Evolutionary conservation across 2,888 invertebrate genomes (phyloP).

Genomic region (Tetragnatha montana): DNA sequence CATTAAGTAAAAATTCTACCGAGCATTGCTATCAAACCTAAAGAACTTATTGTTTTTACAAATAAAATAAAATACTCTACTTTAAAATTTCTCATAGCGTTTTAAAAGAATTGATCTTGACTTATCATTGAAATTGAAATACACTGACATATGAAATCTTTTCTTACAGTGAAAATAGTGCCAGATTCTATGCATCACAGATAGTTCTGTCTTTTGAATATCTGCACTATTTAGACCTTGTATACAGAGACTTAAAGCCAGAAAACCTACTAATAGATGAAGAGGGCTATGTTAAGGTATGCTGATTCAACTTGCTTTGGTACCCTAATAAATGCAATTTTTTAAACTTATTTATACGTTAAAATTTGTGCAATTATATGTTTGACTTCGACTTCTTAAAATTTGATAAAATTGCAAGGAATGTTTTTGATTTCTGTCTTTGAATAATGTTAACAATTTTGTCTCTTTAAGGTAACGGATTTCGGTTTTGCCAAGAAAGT

Average conservation of each 20-base stretch:
- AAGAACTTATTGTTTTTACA: no score
- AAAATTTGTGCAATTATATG: background rate
- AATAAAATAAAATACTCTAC: no score
- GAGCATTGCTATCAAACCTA: no score
- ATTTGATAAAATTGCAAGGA: background rate
- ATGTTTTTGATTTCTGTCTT: background rate
- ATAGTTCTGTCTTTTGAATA: conserved; percentile 99
- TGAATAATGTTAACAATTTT: background rate
- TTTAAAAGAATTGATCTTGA: no score
- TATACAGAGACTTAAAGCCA: conserved; percentile 98
- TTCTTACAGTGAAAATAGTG: conserved; percentile 93
- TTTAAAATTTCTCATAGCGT: no score
- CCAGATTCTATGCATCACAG: conserved; percentile 99
- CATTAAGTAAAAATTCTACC: no score
- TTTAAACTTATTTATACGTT: background rate
- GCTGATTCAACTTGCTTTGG: background rate
- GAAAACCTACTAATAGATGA: conserved; percentile 97
- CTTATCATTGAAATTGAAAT: background rate
- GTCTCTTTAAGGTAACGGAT: conserved; percentile 88
- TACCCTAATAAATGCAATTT: background rate
- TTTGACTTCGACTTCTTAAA: background rate
- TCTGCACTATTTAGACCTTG: conserved; percentile 98
- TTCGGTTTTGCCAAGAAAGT: conserved; percentile 99
- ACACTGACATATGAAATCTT: background rate
- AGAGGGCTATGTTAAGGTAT: conserved; percentile 92